Evolutionary conservation across 2,797 vertebrate genomes (phyloP).

Genomic region (Malacoraja senta): DNA sequence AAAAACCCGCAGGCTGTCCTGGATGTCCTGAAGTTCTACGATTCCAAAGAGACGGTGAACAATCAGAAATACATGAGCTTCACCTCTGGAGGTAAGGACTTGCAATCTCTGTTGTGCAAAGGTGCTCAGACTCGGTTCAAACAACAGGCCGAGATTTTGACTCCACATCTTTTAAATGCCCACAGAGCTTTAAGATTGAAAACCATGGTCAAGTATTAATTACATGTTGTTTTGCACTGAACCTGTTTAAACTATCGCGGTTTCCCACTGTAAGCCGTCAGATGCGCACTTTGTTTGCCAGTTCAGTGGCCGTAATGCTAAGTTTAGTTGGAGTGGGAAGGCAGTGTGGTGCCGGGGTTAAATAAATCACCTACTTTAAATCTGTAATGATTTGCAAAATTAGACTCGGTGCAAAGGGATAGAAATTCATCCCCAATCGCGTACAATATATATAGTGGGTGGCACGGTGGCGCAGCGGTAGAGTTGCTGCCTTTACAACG

Average conservation of each 20-base stretch:
- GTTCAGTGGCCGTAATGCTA: background rate
- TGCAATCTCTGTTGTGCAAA: background rate
- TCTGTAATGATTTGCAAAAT: background rate
- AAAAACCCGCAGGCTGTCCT: constrained; percentile 96
- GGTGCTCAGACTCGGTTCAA: no score
- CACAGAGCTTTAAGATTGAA: background rate
- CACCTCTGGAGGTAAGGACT: constrained; percentile 84
- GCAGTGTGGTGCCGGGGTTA: background rate
- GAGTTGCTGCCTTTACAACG: no score
- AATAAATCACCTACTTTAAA: background rate
- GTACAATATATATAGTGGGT: no score
- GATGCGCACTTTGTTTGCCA: background rate
- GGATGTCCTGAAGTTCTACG: constrained; percentile 96
- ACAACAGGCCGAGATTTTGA: background rate
- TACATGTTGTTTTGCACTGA: background rate
- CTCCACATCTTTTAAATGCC: background rate
- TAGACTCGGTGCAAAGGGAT: no score
- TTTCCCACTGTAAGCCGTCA: background rate
- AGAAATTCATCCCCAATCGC: no score
- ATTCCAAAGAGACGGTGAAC: constrained; percentile 98
- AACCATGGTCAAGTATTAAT: background rate
- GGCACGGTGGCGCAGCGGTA: no score
- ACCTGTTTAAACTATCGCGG: background rate
- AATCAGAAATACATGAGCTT: constrained; percentile 99
- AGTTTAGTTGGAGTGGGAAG: background rate